Evolutionary conservation across 2,113 vertebrate species (phyloP), one percentile per base, ranked within the genome.

Genomic region (Phoxinus phoxinus): DNA sequence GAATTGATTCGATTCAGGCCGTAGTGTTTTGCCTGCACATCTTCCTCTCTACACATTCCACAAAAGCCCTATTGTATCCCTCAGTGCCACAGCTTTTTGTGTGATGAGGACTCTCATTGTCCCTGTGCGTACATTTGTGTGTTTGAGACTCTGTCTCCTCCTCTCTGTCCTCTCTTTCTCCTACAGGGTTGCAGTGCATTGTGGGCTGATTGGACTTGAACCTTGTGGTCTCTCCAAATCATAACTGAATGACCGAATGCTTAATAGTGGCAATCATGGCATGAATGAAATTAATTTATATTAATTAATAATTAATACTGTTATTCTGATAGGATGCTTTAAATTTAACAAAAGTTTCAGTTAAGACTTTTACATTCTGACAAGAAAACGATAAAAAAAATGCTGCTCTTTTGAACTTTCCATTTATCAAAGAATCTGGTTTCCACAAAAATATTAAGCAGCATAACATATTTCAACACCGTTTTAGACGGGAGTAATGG

Each of bases 1-100:
- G 27, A 88, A 88, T 82, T 59, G 85, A 88, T 88, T 88, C 3
- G 85, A 25, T 77, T 56, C 61, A 80, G 85, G 17, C 69, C 35
- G 35, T 72, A 61, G 56, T 69, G 82, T 86, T 88, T 86, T 65
- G 69, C 65, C 76, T 69, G 80, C 59, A 71, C 67, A 74, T 86
- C 78, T 74, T 84, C 59, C 77, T 72, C 61, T 76, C 27, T 74
- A 72, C 82, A 86, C 67, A 84, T 72, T 44, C 59, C 46, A 84
- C 87, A 86, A 85, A 84, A 76, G 77, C 74, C 12, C 41, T 35
- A 84, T 88, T 88, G 85, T 88, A 32, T 37, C 76, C 27, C 58
- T 5, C 71, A 69, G 81, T 53, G 30, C 71, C 75, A 69, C 23
- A 10, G 81, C 13, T 63, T 86, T 82, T 88, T 84, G 81, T 88